Evolutionary conservation across 1,140 invertebrate genomes (phyloP).

Genomic region (Macrocentrus cingulum): DNA sequence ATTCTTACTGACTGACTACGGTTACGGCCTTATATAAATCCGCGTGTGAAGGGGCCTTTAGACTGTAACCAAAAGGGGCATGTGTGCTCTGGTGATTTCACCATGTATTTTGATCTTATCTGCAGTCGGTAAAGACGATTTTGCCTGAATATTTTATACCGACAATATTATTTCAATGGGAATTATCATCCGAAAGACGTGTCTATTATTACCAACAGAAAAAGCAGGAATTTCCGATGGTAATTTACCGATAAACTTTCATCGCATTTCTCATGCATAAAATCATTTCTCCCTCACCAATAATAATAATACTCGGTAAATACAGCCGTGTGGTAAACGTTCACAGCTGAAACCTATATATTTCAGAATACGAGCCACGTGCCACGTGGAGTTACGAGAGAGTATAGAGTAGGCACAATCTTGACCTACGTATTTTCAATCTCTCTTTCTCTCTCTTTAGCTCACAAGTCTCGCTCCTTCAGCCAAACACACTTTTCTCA

Average conservation of each 20-base stretch:
- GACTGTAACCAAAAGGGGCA: too few relatives aligned
- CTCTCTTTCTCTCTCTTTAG: conserved; percentile 1
- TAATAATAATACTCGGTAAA: conserved; percentile 53
- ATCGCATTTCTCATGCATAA: not conserved
- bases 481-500: too few relatives aligned
- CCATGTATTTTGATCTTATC: too few relatives aligned
- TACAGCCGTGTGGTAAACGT: conserved; percentile 40
- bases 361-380: conserved; percentile 38
- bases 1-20: too few relatives aligned
- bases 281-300: conserved; percentile 25
- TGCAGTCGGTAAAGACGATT: too few relatives aligned
- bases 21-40: too few relatives aligned
- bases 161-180: too few relatives aligned
- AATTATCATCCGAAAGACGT: too few relatives aligned
- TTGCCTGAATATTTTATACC: too few relatives aligned
- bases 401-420: conserved; percentile 26
- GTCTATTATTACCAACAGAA: conserved; percentile 22
- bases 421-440: conserved; percentile 31
- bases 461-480: too few relatives aligned
- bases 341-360: conserved; percentile 35
- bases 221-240: not conserved
- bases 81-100: too few relatives aligned
- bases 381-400: conserved; percentile 27
- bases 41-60: too few relatives aligned
- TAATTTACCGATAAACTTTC: not conserved